A percentile compares a stretch with the other conserved stretches of the same genome.
Conservation (phyloP, 2,113 vertebrate species). For the Heptranchias perlo region DNA sequence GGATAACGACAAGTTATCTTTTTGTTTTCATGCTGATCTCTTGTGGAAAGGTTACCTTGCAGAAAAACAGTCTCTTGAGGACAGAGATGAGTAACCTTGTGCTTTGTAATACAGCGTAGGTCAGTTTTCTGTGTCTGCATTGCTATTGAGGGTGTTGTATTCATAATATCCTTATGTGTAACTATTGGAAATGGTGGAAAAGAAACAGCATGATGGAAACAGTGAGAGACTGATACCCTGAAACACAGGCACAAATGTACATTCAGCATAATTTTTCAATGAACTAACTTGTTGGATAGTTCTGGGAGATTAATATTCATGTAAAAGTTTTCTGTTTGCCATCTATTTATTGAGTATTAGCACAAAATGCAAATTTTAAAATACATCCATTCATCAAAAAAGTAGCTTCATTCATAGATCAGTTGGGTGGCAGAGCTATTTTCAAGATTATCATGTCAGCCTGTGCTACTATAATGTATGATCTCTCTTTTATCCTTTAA, state of each 20-base stretch:
- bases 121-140: no score
- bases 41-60: no score
- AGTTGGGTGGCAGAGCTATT: not conserved
- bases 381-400: not conserved
- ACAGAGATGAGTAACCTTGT: no score
- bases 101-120: no score
- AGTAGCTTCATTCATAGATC: not conserved
- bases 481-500: not conserved
- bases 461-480: not conserved
- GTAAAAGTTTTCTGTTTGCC: not conserved
- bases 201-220: no score
- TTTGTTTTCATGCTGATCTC: no score
- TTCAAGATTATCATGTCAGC: not conserved
- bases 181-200: no score
- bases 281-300: not conserved
- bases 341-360: not conserved
- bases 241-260: not conserved
- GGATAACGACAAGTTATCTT: no score
- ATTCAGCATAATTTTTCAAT: not conserved
- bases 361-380: not conserved
- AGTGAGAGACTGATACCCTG: no score
- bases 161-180: no score
- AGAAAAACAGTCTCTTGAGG: no score
- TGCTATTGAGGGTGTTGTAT: no score
- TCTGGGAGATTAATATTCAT: not conserved